Base-by-base conservation (phyloP, 2,797 vertebrate species). In the Perodicticus potto region DNA sequence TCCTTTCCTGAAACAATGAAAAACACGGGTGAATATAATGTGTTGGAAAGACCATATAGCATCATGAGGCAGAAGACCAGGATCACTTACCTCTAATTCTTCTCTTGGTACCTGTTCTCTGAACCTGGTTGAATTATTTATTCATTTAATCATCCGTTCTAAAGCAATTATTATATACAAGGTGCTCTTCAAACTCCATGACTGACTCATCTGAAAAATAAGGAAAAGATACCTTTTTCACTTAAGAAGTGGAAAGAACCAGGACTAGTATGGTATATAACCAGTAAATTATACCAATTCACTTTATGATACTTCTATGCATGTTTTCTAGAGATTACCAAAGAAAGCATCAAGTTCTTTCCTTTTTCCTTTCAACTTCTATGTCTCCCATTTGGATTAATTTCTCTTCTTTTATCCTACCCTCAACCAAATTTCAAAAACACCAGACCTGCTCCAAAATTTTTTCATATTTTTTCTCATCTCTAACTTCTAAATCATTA, bases 291-390 rank as follows among this genome's bases (percentile, higher is more conserved):
- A 86, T 88, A 82, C 34, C 37, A 49, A 77, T 72, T 61, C 53
- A 43, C 59, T 40, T 86, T 40, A 72, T 73, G 89, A 57, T 37
- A 72, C 1, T 67, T 25, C 10, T 25, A 93, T 37, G 7, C 3
- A 14, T 49, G 19, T 74, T 93, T 93, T 91, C 45, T 91, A 88
- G 22, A 91, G 76, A 94, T 84, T 59, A 81, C 19, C 22, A 10
- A 37, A 49, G 65, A 93, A 81, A 76, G 49, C 11, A 59, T 14
- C 23, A 72, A 86, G 59, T 57, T 95, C 77, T 85, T 86, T 72
- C 9, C 8, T 53, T 20, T 81, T 86, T 7, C 5, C 5, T 70
- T 96, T 83, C 27, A 82, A 69, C 4, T 55, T 73, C 9, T 4
- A 82, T 12, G 86, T 91, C 40, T 91, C 16, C 29, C 4, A 49